phyloP scores from a whole-genome alignment of 2,888 invertebrate species.

The Therioaphis trifolii region DNA sequence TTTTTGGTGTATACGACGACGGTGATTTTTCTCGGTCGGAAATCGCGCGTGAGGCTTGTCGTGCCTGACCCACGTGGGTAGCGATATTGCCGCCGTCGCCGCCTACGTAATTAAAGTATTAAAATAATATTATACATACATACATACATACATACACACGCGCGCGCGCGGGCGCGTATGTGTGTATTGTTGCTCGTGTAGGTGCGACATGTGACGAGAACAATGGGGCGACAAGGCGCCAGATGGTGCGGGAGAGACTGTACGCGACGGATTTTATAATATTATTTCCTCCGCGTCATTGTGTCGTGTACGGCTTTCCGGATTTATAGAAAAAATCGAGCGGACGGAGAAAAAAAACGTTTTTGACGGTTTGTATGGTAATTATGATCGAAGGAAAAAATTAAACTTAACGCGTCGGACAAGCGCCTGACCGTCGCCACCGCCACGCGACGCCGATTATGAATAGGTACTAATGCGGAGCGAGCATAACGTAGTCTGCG shows the following conservation, averaged over 20 bases:
- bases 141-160: too few relatives aligned
- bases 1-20: too few relatives aligned
- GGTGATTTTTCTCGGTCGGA: constrained; percentile 10
- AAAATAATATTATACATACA: too few relatives aligned
- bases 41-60: constrained; percentile 30
- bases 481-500: too few relatives aligned
- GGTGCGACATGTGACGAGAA: constrained; percentile 43
- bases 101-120: constrained; percentile 46
- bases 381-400: too few relatives aligned
- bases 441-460: too few relatives aligned
- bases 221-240: constrained; percentile 55
- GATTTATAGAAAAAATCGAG: background rate
- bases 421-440: too few relatives aligned
- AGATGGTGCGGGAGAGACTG: constrained; percentile 50
- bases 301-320: constrained; percentile 26
- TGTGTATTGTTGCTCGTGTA: constrained; percentile 28
- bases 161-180: background rate
- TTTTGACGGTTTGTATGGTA: too few relatives aligned
- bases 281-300: constrained; percentile 1
- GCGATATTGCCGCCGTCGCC: constrained; percentile 31
- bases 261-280: constrained; percentile 16
- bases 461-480: too few relatives aligned
- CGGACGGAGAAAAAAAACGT: background rate
- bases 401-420: too few relatives aligned
- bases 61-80: constrained; percentile 27